phyloP scores from a whole-genome alignment of 1,140 invertebrate genomes.

The Camponotus vicinus region DNA sequence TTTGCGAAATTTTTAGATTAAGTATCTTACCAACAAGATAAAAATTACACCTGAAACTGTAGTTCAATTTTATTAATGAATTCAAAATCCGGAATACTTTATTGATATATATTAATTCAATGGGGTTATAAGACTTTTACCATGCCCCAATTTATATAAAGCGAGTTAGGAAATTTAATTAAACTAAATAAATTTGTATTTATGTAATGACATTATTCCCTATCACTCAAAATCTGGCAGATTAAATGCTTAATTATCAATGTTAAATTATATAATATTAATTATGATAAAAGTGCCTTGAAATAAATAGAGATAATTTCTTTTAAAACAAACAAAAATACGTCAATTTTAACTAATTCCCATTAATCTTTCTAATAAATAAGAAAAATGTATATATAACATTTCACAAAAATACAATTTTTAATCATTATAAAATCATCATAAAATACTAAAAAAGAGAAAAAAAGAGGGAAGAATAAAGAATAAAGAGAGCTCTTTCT shows the following conservation, averaged over 20 bases:
- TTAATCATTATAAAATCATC: too few relatives aligned
- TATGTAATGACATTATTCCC: not conserved
- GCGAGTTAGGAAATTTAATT: conserved; percentile 13
- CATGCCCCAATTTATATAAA: not conserved
- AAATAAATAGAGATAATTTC: not conserved
- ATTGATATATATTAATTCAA: conserved; percentile 40
- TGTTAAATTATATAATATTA: not conserved
- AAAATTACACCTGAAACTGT: conserved; percentile 13
- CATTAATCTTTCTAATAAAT: not conserved
- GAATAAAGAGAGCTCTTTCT: not conserved
- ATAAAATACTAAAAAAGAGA: not conserved
- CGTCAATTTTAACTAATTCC: not conserved
- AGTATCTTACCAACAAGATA: conserved; percentile 26
- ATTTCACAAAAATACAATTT: not conserved
- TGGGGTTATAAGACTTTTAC: not conserved
- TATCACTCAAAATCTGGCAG: not conserved
- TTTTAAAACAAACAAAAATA: not conserved
- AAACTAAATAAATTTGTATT: conserved; percentile 16
- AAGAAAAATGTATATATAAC: not conserved
- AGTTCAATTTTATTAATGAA: conserved; percentile 39
- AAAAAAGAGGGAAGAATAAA: too few relatives aligned
- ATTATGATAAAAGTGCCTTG: not conserved
- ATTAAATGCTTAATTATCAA: not conserved
- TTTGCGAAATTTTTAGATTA: conserved; percentile 58
- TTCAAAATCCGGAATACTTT: conserved; percentile 40